A percentile compares a stretch with the other conserved stretches of the same genome.
phyloP scores from a whole-genome alignment of 2,113 vertebrate genomes.

The Fulica atra region DNA sequence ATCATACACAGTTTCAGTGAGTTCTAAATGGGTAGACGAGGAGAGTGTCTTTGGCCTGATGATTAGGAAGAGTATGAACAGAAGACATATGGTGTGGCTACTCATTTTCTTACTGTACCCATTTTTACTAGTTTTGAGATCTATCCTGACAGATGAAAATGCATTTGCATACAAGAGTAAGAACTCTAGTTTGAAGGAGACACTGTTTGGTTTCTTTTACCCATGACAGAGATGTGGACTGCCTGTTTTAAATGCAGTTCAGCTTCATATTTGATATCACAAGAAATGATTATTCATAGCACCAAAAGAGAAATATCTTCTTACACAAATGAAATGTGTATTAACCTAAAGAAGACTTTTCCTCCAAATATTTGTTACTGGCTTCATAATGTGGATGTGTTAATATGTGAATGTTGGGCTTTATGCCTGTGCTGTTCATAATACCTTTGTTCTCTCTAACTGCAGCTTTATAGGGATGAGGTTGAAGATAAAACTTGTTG shows the following conservation, averaged over 20 bases:
- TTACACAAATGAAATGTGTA: neutral
- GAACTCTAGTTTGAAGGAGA: neutral
- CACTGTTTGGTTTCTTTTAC: neutral
- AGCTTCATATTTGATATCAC: neutral
- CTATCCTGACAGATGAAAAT: neutral
- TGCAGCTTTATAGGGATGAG: neutral
- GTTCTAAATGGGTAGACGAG: neutral
- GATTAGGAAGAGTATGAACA: neutral
- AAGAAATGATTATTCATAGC: neutral
- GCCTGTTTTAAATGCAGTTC: neutral
- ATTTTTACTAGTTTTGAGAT: neutral
- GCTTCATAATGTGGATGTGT: neutral
- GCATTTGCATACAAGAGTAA: neutral
- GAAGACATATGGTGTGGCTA: neutral
- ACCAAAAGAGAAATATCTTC: neutral
- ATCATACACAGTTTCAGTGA: neutral
- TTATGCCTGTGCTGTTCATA: neutral
- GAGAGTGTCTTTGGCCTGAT: neutral
- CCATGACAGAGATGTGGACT: too few species aligned
- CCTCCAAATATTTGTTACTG: neutral
- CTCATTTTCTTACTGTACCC: neutral
- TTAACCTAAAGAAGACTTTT: neutral
- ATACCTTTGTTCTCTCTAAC: neutral
- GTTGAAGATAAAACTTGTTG: neutral
- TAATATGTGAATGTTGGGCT: neutral